Percentiles rank a stretch among this genome's conserved stretches.
Evolutionary conservation across 2,888 invertebrate genomes (phyloP).

Genomic region (Eulithis prunata): DNA sequence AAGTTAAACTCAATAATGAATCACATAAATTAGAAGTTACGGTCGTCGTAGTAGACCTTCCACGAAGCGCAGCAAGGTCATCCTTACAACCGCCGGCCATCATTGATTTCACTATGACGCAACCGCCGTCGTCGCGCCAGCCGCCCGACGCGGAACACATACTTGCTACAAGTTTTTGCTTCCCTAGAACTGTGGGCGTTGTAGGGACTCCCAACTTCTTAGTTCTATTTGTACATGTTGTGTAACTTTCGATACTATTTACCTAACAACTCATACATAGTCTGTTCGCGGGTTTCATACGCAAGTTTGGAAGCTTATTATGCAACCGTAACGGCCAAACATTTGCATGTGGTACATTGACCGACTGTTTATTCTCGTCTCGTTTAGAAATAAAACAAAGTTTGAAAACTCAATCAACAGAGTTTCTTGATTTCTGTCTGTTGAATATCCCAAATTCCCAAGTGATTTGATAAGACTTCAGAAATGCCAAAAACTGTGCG

Average conservation of each 20-base stretch:
- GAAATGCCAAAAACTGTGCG: neutral
- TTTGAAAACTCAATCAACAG: neutral
- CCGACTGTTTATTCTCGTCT: neutral
- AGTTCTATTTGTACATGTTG: slow-evolving; percentile 1
- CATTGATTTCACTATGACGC: slow-evolving; percentile 79
- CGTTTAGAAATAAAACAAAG: neutral
- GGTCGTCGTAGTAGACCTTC: slow-evolving; percentile 36
- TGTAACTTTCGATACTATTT: neutral
- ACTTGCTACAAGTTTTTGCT: slow-evolving; percentile 59
- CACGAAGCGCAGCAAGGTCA: slow-evolving; percentile 64
- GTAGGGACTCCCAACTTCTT: slow-evolving; percentile 37
- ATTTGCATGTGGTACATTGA: neutral
- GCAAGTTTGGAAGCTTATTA: slow-evolving; percentile 14
- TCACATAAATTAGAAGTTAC: slow-evolving; percentile 32
- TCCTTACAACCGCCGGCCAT: slow-evolving; percentile 75
- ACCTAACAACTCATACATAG: too few relatives aligned
- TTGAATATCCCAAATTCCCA: too few relatives aligned
- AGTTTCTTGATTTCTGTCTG: too few relatives aligned
- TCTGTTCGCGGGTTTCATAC: slow-evolving; percentile 9
- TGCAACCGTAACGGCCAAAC: slow-evolving; percentile 16
- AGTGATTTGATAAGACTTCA: too few relatives aligned
- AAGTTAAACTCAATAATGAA: slow-evolving; percentile 25
- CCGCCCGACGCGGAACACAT: slow-evolving; percentile 57
- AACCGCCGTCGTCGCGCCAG: slow-evolving; percentile 52
- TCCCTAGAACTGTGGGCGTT: slow-evolving; percentile 52